These are phyloP conservation scores for Aricia artaxerxes DNA, from an alignment of 2,888 invertebrate genomes.

Conservation along the genomic window DNA sequence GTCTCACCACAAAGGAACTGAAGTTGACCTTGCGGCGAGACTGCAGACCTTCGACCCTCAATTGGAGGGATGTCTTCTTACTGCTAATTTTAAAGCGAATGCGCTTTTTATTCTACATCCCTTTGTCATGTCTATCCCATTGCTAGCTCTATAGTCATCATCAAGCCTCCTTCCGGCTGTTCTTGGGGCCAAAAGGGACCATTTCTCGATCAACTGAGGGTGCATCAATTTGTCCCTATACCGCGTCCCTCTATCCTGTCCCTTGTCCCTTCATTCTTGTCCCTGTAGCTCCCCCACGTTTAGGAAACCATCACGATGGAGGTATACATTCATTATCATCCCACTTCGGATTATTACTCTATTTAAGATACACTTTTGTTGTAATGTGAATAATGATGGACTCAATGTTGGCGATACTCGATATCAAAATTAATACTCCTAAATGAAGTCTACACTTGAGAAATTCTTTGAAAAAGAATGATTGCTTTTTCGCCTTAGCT, in stretches of 20 bases:
- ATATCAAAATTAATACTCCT: too few species aligned
- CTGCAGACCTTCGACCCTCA: too few species aligned
- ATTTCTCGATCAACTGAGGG: slow-evolving; percentile 67
- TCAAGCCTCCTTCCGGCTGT: slow-evolving; percentile 53
- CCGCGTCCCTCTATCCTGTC: slow-evolving; percentile 33
- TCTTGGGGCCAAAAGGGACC: slow-evolving; percentile 64
- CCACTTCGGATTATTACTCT: not conserved
- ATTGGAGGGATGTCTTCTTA: too few species aligned
- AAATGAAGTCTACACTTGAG: too few species aligned
- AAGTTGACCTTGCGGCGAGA: too few species aligned
- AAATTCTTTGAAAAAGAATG: not conserved
- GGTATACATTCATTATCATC: slow-evolving; percentile 19
- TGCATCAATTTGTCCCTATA: slow-evolving; percentile 47
- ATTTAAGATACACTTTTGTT: not conserved
- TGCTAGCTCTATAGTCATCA: slow-evolving; percentile 43
- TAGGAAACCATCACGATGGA: slow-evolving; percentile 16
- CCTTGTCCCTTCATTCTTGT: not conserved
- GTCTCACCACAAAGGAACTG: too few species aligned
- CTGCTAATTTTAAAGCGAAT: too few species aligned
- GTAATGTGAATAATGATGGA: not conserved
- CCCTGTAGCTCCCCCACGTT: not conserved
- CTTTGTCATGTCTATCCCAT: slow-evolving; percentile 37
- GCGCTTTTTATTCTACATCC: not conserved
- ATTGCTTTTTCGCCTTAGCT: not conserved
- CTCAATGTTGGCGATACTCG: too few species aligned